phyloP scores from a whole-genome alignment of 2,797 vertebrate genomes.

The Arvicola amphibius region DNA sequence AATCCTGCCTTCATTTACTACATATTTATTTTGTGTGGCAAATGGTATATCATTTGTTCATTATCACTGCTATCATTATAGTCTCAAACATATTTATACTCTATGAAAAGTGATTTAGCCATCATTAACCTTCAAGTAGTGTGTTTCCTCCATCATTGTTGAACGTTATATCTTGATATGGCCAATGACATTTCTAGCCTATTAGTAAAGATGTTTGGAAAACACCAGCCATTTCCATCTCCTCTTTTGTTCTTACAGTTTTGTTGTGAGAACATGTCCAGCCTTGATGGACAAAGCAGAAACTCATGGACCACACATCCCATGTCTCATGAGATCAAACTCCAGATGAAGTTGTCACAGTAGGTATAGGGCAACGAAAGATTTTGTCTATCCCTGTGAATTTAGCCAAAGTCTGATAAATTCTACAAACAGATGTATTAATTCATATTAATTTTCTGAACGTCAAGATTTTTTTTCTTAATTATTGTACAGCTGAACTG shows the following conservation, averaged over 20 bases:
- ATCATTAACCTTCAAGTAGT: not conserved
- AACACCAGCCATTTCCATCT: not conserved
- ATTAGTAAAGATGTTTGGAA: not conserved
- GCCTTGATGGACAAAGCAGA: not conserved
- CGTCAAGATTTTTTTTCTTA: not conserved
- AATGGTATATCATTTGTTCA: not conserved
- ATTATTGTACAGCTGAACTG: not conserved
- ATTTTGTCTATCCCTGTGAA: not conserved
- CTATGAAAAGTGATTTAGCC: not conserved
- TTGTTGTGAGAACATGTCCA: not conserved
- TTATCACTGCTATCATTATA: not conserved
- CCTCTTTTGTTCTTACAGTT: not conserved
- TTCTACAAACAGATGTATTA: not conserved
- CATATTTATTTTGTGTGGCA: not conserved
- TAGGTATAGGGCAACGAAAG: not conserved
- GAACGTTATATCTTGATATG: not conserved
- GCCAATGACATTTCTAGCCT: not conserved
- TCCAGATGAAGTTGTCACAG: not conserved
- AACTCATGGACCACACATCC: not conserved
- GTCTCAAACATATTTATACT: not conserved
- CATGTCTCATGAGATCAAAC: not conserved
- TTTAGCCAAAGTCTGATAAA: not conserved
- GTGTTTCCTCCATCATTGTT: not conserved
- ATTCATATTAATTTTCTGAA: not conserved
- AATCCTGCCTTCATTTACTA: slow-evolving; percentile 36